Evolutionary conservation across 2,888 invertebrate species (phyloP).

Genomic region (Aelia acuminata): DNA sequence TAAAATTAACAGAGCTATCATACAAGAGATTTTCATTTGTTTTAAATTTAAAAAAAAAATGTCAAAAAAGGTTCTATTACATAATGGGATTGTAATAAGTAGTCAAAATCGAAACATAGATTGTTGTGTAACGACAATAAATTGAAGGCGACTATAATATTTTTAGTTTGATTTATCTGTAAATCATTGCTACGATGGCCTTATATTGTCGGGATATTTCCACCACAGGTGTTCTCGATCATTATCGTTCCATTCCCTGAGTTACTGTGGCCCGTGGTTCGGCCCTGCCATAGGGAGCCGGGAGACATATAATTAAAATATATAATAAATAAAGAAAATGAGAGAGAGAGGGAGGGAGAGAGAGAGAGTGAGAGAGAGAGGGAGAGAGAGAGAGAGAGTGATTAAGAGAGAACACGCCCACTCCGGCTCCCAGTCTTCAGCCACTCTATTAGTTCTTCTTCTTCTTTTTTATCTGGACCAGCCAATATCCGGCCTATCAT

Average conservation of each 20-base stretch:
- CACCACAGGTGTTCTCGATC: not conserved
- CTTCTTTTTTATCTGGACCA: conserved; percentile 45
- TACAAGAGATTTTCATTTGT: no score
- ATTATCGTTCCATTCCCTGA: not conserved
- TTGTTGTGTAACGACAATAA: no score
- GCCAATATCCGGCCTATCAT: conserved; percentile 48
- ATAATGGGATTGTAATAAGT: no score
- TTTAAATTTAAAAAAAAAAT: no score
- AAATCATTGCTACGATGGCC: not conserved
- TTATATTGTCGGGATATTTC: not conserved
- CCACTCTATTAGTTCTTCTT: conserved; percentile 34
- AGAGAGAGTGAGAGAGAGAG: conserved; percentile 16
- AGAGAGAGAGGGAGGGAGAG: conserved; percentile 32
- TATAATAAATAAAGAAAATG: conserved; percentile 46
- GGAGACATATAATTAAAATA: conserved; percentile 43
- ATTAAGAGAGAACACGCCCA: conserved; percentile 28
- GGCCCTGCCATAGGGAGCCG: not conserved
- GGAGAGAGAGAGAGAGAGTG: conserved; percentile 39
- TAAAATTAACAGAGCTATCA: no score
- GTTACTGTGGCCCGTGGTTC: not conserved
- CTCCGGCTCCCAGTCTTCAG: conserved; percentile 4
- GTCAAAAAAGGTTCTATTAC: no score
- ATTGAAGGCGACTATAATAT: not conserved
- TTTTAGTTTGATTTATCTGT: not conserved
- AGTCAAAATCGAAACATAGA: no score